phyloP scores from a whole-genome alignment of 30 jellyfish, hydroid and myxozoan genomes.

The Catostylus mosaicus region DNA sequence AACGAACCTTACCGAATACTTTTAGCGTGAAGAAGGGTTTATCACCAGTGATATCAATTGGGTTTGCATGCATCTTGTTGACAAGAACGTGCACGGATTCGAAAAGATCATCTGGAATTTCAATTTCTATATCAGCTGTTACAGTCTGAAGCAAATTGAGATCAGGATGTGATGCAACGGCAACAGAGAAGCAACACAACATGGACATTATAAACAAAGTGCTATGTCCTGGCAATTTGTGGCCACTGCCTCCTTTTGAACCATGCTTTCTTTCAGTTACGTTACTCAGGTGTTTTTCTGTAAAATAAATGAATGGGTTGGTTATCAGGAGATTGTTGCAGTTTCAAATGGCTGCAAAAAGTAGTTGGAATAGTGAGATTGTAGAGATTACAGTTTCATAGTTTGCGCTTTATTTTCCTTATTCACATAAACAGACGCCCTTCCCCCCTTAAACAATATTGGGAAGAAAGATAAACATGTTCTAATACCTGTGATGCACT shows the following conservation, averaged over 20 bases:
- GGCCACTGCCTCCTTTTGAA: not conserved
- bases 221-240: slow-evolving; percentile 2
- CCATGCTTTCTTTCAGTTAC: not conserved
- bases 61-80: slow-evolving; percentile 24
- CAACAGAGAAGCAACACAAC: slow-evolving; percentile 12
- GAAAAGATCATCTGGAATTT: slow-evolving; percentile 36
- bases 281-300: not conserved
- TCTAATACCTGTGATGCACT: no score
- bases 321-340: no score
- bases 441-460: no score
- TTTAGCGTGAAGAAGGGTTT: slow-evolving; percentile 17
- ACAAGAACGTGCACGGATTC: slow-evolving; percentile 16
- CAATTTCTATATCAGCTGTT: slow-evolving; percentile 57
- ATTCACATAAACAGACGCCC: no score
- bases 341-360: no score
- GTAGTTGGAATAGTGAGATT: no score
- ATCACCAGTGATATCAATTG: slow-evolving; percentile 44
- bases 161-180: slow-evolving; percentile 21
- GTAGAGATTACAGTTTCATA: no score
- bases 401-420: no score
- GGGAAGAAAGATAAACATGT: no score
- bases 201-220: slow-evolving; percentile 18
- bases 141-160: slow-evolving; percentile 25
- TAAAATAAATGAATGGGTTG: not conserved
- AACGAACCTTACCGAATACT: slow-evolving; percentile 54